These are phyloP conservation scores for Cylloceria caligata DNA, from an alignment of 2,888 invertebrate species.

Conservation along the genomic window DNA sequence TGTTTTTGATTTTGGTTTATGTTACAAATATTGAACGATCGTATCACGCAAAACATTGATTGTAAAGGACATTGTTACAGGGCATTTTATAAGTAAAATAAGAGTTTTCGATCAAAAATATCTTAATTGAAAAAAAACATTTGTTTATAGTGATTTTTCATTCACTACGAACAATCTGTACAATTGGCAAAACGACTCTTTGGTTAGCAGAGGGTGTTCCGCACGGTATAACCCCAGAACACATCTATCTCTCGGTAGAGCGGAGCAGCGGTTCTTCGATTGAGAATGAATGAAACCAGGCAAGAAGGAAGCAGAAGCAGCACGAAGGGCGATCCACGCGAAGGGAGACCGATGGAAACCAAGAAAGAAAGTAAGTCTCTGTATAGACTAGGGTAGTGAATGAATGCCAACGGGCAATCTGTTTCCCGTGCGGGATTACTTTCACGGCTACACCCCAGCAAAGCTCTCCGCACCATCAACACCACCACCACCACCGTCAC, in stretches of 20 bases:
- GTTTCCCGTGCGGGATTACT: constrained; percentile 84
- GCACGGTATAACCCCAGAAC: constrained; percentile 33
- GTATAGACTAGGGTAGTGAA: constrained; percentile 49
- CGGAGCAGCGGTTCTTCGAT: constrained; percentile 25
- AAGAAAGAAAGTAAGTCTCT: constrained; percentile 84
- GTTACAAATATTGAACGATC: no score
- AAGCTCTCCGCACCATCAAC: constrained; percentile 54
- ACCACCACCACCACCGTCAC: constrained; percentile 30
- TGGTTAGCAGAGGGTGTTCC: constrained; percentile 40
- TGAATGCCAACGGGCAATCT: constrained; percentile 83
- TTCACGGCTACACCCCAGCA: constrained; percentile 77
- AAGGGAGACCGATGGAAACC: background rate
- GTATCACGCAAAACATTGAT: no score
- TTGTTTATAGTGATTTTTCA: no score
- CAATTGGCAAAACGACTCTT: constrained; percentile 54
- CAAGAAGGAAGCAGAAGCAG: constrained; percentile 47
- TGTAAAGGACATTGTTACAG: no score
- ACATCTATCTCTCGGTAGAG: constrained; percentile 49
- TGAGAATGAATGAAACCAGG: constrained; percentile 66
- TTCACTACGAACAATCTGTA: constrained; percentile 14
- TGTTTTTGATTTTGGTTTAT: no score
- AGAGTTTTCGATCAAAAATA: no score
- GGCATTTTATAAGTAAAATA: no score
- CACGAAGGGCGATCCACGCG: constrained; percentile 62
- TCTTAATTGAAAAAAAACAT: no score